phyloP scores from a whole-genome alignment of 2,888 invertebrate genomes.

The Sturmia bella region DNA sequence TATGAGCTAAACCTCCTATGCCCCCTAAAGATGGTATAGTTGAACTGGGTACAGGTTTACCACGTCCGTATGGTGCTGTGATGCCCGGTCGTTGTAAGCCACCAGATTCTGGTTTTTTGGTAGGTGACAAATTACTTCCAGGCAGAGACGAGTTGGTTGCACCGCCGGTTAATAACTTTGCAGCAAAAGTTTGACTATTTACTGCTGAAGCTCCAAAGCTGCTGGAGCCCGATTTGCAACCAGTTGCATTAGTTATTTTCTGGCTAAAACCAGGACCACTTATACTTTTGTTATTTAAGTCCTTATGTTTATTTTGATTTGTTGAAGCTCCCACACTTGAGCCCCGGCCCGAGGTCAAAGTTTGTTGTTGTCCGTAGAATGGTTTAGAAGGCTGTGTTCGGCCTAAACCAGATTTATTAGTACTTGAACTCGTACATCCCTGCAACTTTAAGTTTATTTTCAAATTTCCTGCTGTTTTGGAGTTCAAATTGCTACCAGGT shows the following conservation, averaged over 20 bases:
- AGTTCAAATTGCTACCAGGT: constrained; percentile 55
- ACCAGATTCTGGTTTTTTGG: constrained; percentile 76
- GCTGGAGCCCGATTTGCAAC: constrained; percentile 11
- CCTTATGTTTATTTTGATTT: constrained; percentile 64
- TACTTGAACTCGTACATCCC: constrained; percentile 55
- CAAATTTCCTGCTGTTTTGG: constrained; percentile 56
- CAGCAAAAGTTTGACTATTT: constrained; percentile 80
- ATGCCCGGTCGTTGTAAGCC: constrained; percentile 74
- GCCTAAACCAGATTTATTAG: constrained; percentile 68
- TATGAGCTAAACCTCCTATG: constrained; percentile 74
- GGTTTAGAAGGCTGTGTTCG: constrained; percentile 78
- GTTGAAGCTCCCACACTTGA: constrained; percentile 37
- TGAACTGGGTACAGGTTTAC: constrained; percentile 75
- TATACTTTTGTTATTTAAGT: constrained; percentile 58
- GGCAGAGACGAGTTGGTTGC: constrained; percentile 63
- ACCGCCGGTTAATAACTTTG: constrained; percentile 82
- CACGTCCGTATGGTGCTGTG: constrained; percentile 78
- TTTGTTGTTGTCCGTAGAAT: constrained; percentile 74
- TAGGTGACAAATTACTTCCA: constrained; percentile 70
- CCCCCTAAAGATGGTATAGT: constrained; percentile 73
- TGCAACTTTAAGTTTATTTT: constrained; percentile 73
- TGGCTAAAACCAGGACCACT: constrained; percentile 76
- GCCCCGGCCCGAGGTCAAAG: constrained; percentile 71
- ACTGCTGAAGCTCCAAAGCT: constrained; percentile 65
- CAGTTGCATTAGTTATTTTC: constrained; percentile 83